These are phyloP conservation scores for Tiliacea aurago DNA, from an alignment of 2,888 invertebrate species.

Conservation along the genomic window DNA sequence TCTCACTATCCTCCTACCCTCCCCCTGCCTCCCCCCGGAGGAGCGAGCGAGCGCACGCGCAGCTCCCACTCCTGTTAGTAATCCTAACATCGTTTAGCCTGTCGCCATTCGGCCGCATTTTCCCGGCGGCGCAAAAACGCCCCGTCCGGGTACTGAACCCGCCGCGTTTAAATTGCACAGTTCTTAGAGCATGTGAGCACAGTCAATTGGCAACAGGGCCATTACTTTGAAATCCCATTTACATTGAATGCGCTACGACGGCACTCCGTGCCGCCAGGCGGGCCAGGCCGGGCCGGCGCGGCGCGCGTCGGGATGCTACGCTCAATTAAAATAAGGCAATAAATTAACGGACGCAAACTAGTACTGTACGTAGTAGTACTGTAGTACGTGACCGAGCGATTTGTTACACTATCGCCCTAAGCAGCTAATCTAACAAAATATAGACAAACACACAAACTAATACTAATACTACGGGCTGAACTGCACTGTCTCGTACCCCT, in stretches of 20 bases:
- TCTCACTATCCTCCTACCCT: slow-evolving; percentile 35
- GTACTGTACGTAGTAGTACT: no score
- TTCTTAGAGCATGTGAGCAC: slow-evolving; percentile 62
- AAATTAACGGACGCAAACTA: slow-evolving; percentile 80
- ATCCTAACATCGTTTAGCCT: slow-evolving; percentile 59
- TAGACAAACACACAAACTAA: background rate
- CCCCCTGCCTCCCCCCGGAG: slow-evolving; percentile 6
- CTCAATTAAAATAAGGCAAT: slow-evolving; percentile 87
- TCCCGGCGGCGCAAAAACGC: slow-evolving; percentile 62
- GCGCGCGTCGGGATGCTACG: slow-evolving; percentile 71
- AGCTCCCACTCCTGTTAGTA: slow-evolving; percentile 58
- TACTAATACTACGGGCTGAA: background rate
- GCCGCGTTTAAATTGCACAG: slow-evolving; percentile 60
- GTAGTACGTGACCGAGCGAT: slow-evolving; percentile 49
- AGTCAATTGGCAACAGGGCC: slow-evolving; percentile 80
- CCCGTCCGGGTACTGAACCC: slow-evolving; percentile 63
- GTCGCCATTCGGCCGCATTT: slow-evolving; percentile 59
- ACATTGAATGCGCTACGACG: slow-evolving; percentile 86
- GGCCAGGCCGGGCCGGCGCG: slow-evolving; percentile 36
- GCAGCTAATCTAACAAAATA: background rate
- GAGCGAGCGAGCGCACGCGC: slow-evolving; percentile 59
- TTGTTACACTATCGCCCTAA: slow-evolving; percentile 55
- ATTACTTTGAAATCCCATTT: slow-evolving; percentile 85
- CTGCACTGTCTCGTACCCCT: background rate
- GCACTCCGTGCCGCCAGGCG: slow-evolving; percentile 42